Evolutionary conservation across 2,888 invertebrate genomes (phyloP).

Genomic region (Plagodis dolabraria): DNA sequence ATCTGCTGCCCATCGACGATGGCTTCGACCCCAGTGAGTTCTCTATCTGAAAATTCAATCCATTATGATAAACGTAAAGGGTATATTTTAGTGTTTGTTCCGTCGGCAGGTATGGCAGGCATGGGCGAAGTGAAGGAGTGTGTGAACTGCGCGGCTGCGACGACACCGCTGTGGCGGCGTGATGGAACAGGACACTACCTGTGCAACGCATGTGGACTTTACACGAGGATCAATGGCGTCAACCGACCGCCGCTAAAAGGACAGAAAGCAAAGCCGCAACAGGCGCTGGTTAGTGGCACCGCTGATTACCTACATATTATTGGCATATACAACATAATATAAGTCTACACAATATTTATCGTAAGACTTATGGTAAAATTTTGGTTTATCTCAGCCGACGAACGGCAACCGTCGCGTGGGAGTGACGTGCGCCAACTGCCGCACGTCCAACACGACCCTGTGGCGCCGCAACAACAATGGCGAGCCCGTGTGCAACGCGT

Average conservation of each 20-base stretch:
- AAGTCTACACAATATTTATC: neutral
- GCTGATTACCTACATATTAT: too few relatives aligned
- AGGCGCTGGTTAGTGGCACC: slow-evolving; percentile 69
- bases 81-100: neutral
- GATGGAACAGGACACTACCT: slow-evolving; percentile 99
- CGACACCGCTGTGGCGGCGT: slow-evolving; percentile 98
- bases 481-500: slow-evolving; percentile 99
- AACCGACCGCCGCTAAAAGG: slow-evolving; percentile 90
- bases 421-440: slow-evolving; percentile 97
- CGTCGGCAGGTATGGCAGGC: slow-evolving; percentile 64
- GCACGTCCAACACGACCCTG: slow-evolving; percentile 95
- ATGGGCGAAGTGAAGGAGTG: slow-evolving; percentile 91
- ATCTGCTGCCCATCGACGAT: slow-evolving; percentile 76
- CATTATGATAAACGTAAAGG: too few relatives aligned
- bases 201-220: slow-evolving; percentile 99
- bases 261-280: slow-evolving; percentile 87
- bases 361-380: slow-evolving; percentile 13
- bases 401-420: slow-evolving; percentile 88
- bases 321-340: too few relatives aligned
- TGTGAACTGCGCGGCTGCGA: slow-evolving; percentile 96
- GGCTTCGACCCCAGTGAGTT: slow-evolving; percentile 78
- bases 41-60: neutral
- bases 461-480: slow-evolving; percentile 98
- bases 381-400: slow-evolving; percentile 65
- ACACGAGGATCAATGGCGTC: slow-evolving; percentile 89